Conservation (phyloP, 2,797 vertebrate species). For the Gastrophryne carolinensis region DNA sequence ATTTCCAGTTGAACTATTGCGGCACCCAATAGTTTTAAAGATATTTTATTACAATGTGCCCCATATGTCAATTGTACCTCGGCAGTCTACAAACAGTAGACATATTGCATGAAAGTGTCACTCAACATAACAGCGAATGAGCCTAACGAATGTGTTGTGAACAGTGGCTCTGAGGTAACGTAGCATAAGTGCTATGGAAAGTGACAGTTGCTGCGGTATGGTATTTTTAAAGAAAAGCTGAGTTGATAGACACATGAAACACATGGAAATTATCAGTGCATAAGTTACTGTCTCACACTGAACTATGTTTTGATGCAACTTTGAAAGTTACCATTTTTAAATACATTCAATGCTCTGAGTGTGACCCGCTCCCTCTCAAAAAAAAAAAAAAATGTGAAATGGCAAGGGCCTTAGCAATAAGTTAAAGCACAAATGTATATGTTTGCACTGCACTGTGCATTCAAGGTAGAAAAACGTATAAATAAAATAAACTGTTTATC, state of each 20-base stretch:
- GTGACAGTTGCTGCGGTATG: constrained; percentile 49
- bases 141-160: constrained; percentile 46
- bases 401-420: too few species aligned
- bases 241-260: constrained; percentile 56
- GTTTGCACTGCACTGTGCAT: too few species aligned
- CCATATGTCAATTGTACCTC: not conserved
- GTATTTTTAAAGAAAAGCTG: constrained; percentile 57
- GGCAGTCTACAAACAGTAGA: not conserved
- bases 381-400: too few species aligned
- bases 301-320: constrained; percentile 52
- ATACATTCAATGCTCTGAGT: constrained; percentile 46
- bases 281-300: constrained; percentile 57
- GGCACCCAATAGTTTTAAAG: not conserved
- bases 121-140: constrained; percentile 46
- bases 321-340: constrained; percentile 52
- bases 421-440: too few species aligned
- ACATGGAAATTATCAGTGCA: constrained; percentile 55
- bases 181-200: constrained; percentile 46
- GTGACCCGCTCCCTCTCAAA: constrained; percentile 4
- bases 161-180: constrained; percentile 7
- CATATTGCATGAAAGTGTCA: constrained; percentile 6
- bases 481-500: too few species aligned
- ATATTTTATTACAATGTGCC: not conserved
- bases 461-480: too few species aligned
- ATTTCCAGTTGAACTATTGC: too few species aligned